Percentiles rank a stretch among this genome's conserved stretches.
Evolutionary conservation across 2,888 invertebrate species (phyloP).

Genomic region (Lasioglossum oenotherae): DNA sequence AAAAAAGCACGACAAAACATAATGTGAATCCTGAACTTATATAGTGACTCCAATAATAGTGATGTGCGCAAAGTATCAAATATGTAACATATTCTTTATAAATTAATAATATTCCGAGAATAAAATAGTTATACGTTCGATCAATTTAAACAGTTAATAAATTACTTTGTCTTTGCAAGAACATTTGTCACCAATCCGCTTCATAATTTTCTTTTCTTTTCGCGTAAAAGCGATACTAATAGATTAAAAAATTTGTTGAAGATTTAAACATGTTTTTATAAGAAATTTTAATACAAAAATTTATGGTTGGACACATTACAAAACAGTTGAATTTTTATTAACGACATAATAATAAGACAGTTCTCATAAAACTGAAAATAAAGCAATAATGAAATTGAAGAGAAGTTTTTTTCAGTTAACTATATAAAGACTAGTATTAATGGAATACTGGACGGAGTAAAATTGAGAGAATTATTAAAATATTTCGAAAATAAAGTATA

Average conservation of each 20-base stretch:
- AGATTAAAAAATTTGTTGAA: constrained; percentile 27
- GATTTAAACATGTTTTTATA: constrained; percentile 9
- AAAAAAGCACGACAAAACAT: neutral
- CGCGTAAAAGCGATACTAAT: neutral
- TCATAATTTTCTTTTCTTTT: constrained; percentile 55
- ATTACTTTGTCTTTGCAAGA: constrained; percentile 69
- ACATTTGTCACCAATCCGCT: constrained; percentile 66
- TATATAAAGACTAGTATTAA: neutral
- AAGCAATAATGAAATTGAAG: neutral
- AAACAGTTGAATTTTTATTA: constrained; percentile 49
- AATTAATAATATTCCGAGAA: neutral
- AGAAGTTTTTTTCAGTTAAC: neutral
- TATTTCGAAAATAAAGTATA: neutral
- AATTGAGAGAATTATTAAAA: neutral
- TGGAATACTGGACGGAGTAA: neutral
- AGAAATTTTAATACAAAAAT: constrained; percentile 16
- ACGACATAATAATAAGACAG: neutral
- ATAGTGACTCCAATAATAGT: neutral
- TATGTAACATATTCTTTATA: neutral
- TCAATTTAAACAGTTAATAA: constrained; percentile 9
- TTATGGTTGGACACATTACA: neutral
- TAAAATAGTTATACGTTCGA: neutral
- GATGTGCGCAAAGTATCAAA: neutral
- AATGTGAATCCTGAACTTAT: neutral
- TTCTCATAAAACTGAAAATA: neutral